phyloP scores from a whole-genome alignment of 92 coral and sea anemone genomes.

The Montipora capitata region DNA sequence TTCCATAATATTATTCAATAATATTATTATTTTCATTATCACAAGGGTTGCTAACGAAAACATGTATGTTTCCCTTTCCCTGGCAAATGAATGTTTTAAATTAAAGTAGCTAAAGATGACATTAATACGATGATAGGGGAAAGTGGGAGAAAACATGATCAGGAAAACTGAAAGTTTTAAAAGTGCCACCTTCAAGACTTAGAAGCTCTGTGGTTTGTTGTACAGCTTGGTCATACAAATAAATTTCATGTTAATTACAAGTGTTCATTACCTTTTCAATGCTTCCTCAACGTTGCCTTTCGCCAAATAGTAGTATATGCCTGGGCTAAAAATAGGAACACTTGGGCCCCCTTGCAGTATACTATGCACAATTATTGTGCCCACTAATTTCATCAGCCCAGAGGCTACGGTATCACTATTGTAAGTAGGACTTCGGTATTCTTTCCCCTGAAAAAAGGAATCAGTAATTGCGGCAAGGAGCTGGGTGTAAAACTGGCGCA shows the following conservation, averaged over 20 bases:
- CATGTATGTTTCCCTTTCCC: neutral
- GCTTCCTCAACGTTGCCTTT: constrained; percentile 69
- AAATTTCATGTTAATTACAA: neutral
- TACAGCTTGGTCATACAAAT: constrained; percentile 21
- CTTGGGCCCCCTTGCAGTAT: constrained; percentile 81
- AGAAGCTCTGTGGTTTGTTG: constrained; percentile 14
- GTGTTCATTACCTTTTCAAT: constrained; percentile 55
- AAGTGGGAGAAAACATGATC: constrained; percentile 18
- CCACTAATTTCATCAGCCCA: constrained; percentile 77
- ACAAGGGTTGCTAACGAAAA: neutral
- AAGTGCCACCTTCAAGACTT: constrained; percentile 6
- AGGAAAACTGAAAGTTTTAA: constrained; percentile 12
- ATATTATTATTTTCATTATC: neutral
- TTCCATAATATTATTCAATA: neutral
- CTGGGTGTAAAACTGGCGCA: constrained; percentile 77
- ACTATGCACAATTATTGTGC: too few species aligned
- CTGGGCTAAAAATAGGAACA: constrained; percentile 78
- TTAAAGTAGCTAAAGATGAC: neutral
- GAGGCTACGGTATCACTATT: constrained; percentile 77
- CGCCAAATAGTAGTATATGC: constrained; percentile 66
- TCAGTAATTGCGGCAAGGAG: constrained; percentile 52
- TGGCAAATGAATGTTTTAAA: neutral
- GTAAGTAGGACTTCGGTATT: constrained; percentile 40
- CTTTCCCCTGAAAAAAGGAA: constrained; percentile 61
- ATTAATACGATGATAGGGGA: too few species aligned